A percentile compares a stretch with the other conserved stretches of the same genome.
Conservation (phyloP, 2,113 vertebrate species). For the Raja brachyura region DNA sequence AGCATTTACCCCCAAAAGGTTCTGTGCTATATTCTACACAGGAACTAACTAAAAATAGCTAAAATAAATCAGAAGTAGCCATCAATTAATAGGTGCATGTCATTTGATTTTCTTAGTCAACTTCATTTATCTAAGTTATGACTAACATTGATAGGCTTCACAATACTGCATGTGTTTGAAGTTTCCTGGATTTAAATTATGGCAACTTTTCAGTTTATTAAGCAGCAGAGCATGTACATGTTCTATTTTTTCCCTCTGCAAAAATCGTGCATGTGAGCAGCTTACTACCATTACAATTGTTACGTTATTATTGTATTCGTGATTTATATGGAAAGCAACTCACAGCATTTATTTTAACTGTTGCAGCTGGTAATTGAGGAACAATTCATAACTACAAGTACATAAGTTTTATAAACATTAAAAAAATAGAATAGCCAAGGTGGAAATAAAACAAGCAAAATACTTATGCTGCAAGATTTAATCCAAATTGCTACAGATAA, state of each 20-base stretch:
- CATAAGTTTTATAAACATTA: slow-evolving; percentile 55
- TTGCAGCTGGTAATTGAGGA: slow-evolving; percentile 77
- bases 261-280: slow-evolving; percentile 27
- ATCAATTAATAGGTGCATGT: slow-evolving; percentile 30
- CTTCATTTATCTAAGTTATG: slow-evolving; percentile 35
- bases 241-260: slow-evolving; percentile 24
- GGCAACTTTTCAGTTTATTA: slow-evolving; percentile 26
- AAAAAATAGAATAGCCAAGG: slow-evolving; percentile 38
- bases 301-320: slow-evolving; percentile 25
- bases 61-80: slow-evolving; percentile 34
- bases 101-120: slow-evolving; percentile 34
- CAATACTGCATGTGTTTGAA: slow-evolving; percentile 32
- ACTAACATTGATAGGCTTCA: slow-evolving; percentile 27
- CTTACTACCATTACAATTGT: slow-evolving; percentile 3
- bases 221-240: slow-evolving; percentile 34
- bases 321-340: slow-evolving; percentile 73
- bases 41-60: slow-evolving; percentile 31
- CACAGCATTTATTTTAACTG: slow-evolving; percentile 82
- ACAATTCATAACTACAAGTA: slow-evolving; percentile 75
- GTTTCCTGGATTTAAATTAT: slow-evolving; percentile 29
- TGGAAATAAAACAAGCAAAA: slow-evolving; percentile 49
- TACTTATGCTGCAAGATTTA: slow-evolving; percentile 82
- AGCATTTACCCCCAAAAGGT: slow-evolving; percentile 52
- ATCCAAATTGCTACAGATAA: slow-evolving; percentile 68
- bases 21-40: slow-evolving; percentile 31